phyloP scores from a whole-genome alignment of 1,140 invertebrate genomes.

The Philopotamus ludificatus region DNA sequence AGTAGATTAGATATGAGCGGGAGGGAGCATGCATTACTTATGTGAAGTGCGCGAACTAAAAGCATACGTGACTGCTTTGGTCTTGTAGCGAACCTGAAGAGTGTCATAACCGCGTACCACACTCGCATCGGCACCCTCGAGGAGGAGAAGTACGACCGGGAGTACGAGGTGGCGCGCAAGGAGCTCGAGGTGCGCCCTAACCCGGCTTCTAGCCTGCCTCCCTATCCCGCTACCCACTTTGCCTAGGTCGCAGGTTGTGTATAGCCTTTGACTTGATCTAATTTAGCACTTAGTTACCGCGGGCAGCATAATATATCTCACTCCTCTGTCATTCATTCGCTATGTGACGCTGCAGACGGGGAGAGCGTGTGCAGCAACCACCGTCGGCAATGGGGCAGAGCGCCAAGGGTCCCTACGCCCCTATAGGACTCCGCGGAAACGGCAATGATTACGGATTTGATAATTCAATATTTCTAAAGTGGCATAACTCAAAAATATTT shows the following conservation, averaged over 20 bases:
- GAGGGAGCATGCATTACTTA: conserved; percentile 37
- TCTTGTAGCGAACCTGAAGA: conserved; percentile 76
- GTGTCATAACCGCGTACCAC: conserved; percentile 84
- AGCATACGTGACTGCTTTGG: conserved; percentile 49
- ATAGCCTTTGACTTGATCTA: conserved; percentile 41
- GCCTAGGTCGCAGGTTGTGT: conserved; percentile 41
- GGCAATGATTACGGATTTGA: too few relatives aligned
- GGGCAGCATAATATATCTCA: conserved; percentile 22
- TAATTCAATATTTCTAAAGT: too few relatives aligned
- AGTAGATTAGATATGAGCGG: conserved; percentile 23
- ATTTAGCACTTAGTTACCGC: conserved; percentile 34
- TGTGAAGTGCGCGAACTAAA: conserved; percentile 45
- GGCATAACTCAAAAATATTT: too few relatives aligned
- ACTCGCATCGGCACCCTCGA: conserved; percentile 83
- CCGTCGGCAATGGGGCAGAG: too few relatives aligned
- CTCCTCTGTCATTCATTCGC: conserved; percentile 32
- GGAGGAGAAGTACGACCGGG: conserved; percentile 95
- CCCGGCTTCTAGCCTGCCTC: conserved; percentile 29
- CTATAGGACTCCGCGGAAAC: too few relatives aligned
- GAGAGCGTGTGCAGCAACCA: conserved; percentile 38
- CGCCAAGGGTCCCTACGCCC: too few relatives aligned
- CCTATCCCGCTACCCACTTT: conserved; percentile 34
- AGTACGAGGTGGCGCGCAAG: conserved; percentile 90
- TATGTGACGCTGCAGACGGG: conserved; percentile 39
- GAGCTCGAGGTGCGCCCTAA: conserved; percentile 76